Percentiles rank a stretch among this genome's conserved stretches.
phyloP scores from a whole-genome alignment of 35 echinoderm and acorn worm genomes.

The Stichopus chloronotus region DNA sequence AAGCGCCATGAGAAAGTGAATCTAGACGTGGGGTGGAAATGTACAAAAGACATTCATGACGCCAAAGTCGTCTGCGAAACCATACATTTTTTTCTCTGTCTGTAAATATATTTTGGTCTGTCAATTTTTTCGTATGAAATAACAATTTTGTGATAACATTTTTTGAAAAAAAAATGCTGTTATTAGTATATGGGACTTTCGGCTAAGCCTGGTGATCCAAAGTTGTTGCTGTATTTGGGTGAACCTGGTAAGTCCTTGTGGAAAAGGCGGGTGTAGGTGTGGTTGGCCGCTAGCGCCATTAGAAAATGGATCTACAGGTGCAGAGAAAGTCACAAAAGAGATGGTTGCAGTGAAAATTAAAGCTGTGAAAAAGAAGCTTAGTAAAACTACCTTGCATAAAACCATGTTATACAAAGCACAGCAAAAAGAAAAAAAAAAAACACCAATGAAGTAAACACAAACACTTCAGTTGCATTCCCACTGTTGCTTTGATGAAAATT shows the following conservation, averaged over 20 bases:
- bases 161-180: not conserved
- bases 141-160: slow-evolving; percentile 2
- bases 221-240: slow-evolving; percentile 79
- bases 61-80: not conserved
- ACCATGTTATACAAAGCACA: slow-evolving; percentile 18
- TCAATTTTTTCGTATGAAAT: not conserved
- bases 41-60: slow-evolving; percentile 45
- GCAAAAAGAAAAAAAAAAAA: slow-evolving; percentile 32
- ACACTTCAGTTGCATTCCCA: not conserved
- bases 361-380: slow-evolving; percentile 54
- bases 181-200: slow-evolving; percentile 65
- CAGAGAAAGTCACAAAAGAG: slow-evolving; percentile 29
- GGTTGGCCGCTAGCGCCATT: slow-evolving; percentile 91
- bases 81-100: slow-evolving; percentile 19
- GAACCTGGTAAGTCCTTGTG: slow-evolving; percentile 72
- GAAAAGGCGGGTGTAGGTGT: slow-evolving; percentile 88
- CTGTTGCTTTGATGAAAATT: not conserved
- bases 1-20: slow-evolving; percentile 92
- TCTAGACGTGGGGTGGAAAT: slow-evolving; percentile 62
- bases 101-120: not conserved
- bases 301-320: slow-evolving; percentile 85
- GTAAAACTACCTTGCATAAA: slow-evolving; percentile 55
- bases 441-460: not conserved
- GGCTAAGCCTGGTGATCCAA: slow-evolving; percentile 61
- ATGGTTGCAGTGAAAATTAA: slow-evolving; percentile 51